These are phyloP conservation scores for Teleogryllus oceanicus DNA, from an alignment of 2,888 invertebrate genomes.

Conservation along the genomic window DNA sequence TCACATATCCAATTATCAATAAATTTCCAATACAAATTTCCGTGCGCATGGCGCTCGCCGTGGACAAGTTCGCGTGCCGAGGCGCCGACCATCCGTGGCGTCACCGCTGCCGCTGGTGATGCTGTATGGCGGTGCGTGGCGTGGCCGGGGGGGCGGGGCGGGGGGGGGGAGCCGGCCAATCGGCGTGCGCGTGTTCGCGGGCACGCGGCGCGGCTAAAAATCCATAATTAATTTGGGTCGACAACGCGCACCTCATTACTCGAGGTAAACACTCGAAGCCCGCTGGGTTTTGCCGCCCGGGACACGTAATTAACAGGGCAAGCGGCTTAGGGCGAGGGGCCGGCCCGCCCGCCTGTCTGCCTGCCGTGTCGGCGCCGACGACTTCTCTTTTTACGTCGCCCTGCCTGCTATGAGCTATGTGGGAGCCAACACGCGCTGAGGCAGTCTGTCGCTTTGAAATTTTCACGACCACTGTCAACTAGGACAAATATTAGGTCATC, in stretches of 20 bases:
- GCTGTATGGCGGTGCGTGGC: neutral
- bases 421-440: too few relatives aligned
- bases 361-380: too few relatives aligned
- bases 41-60: too few relatives aligned
- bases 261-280: slow-evolving; percentile 1
- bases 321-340: slow-evolving; percentile 3
- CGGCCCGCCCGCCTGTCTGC: too few relatives aligned
- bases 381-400: too few relatives aligned
- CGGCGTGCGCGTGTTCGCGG: neutral
- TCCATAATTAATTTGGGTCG: neutral
- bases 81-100: neutral
- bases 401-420: too few relatives aligned
- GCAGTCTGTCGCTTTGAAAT: too few relatives aligned
- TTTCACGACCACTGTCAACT: too few relatives aligned
- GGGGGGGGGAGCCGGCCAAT: neutral
- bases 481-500: too few relatives aligned
- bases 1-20: too few relatives aligned
- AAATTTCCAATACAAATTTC: too few relatives aligned
- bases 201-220: slow-evolving; percentile 3
- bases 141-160: neutral
- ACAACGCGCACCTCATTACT: slow-evolving; percentile 18
- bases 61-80: too few relatives aligned
- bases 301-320: slow-evolving; percentile 5
- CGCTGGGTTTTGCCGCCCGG: neutral
- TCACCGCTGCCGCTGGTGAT: neutral